Percentiles rank a stretch among this genome's conserved stretches.
Evolutionary conservation across 2,797 vertebrate genomes (phyloP).

Genomic region (Macropodus opercularis): DNA sequence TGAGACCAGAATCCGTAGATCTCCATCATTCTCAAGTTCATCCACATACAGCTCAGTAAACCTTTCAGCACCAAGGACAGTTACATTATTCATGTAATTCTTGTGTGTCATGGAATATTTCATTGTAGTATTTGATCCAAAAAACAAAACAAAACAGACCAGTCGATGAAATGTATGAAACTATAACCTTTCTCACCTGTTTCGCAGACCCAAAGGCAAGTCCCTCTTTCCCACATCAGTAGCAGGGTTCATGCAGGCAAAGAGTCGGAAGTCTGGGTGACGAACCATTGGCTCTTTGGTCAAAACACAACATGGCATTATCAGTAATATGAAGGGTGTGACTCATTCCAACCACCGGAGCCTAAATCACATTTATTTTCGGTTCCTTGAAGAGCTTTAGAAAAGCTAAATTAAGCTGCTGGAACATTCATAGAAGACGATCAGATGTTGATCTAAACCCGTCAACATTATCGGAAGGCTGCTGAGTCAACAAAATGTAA

Average conservation of each 20-base stretch:
- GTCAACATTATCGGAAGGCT: too few species aligned
- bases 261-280: slow-evolving; percentile 92
- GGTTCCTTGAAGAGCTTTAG: too few species aligned
- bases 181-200: slow-evolving; percentile 81
- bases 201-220: slow-evolving; percentile 95
- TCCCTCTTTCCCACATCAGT: slow-evolving; percentile 98
- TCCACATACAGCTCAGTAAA: slow-evolving; percentile 97
- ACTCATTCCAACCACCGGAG: neutral
- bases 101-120: neutral
- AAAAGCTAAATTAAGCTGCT: neutral
- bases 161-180: neutral
- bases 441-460: neutral
- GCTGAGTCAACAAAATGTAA: too few species aligned
- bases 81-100: neutral
- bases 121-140: too few species aligned
- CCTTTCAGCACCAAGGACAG: slow-evolving; percentile 61
- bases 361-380: too few species aligned
- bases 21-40: slow-evolving; percentile 91
- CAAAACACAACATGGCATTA: slow-evolving; percentile 3
- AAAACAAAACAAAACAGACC: too few species aligned
- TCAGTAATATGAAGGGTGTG: neutral
- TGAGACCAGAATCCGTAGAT: slow-evolving; percentile 89
- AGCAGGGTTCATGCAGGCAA: slow-evolving; percentile 99
- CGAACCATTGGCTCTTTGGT: slow-evolving; percentile 88
- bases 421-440: too few species aligned